Percentiles rank a stretch among this genome's conserved stretches.
These are phyloP conservation scores for Mormyrus lacerda DNA, from an alignment of 2,113 vertebrate species.

Conservation along the genomic window DNA sequence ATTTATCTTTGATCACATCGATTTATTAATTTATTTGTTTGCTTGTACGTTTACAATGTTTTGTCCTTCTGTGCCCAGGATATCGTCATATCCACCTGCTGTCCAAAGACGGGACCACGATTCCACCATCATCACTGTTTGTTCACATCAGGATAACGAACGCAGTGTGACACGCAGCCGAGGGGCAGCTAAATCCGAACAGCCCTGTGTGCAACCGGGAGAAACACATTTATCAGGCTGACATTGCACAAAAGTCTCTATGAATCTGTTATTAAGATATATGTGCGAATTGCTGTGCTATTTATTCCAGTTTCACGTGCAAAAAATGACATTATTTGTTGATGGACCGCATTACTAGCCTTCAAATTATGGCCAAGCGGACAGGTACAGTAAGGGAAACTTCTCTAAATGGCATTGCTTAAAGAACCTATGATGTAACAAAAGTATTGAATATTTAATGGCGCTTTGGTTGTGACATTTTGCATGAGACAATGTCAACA, in stretches of 20 bases:
- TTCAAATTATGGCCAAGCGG: not conserved
- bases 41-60: not conserved
- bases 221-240: not conserved
- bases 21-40: not conserved
- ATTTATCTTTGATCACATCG: not conserved
- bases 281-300: not conserved
- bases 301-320: not conserved
- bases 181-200: not conserved
- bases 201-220: not conserved
- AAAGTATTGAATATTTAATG: not conserved
- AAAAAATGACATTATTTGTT: not conserved
- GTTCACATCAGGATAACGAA: constrained; percentile 68
- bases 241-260: not conserved
- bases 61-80: constrained; percentile 52
- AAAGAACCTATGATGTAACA: not conserved
- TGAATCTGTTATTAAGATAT: not conserved
- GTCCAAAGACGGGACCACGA: constrained; percentile 81
- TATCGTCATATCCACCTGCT: constrained; percentile 90
- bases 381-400: not conserved
- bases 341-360: not conserved
- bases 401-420: not conserved
- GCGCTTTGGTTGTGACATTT: not conserved
- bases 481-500: not conserved
- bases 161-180: constrained; percentile 22
- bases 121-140: constrained; percentile 82